Conservation (phyloP, 2,113 vertebrate genomes). For the Gnathonemus echidnorhynchus region DNA sequence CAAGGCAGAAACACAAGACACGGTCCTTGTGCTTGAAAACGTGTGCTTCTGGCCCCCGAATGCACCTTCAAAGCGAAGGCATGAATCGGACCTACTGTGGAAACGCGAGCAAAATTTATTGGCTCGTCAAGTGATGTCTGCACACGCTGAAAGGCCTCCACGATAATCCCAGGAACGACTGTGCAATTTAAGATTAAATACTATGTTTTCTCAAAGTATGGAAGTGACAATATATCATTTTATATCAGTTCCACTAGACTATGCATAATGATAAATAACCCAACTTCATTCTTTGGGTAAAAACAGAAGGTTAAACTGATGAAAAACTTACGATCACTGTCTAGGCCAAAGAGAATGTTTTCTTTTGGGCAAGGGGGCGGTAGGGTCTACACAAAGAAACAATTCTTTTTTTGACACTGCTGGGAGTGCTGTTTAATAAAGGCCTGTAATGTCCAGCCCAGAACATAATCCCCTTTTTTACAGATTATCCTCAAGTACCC, state of each 20-base stretch:
- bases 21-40: neutral
- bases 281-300: neutral
- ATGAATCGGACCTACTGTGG: neutral
- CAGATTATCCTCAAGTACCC: neutral
- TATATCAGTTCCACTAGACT: neutral
- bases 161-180: neutral
- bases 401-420: neutral
- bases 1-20: neutral
- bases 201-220: neutral
- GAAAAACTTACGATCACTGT: neutral
- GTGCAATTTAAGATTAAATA: neutral
- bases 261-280: neutral
- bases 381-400: neutral
- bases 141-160: neutral
- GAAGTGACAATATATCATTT: neutral
- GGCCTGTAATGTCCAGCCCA: neutral
- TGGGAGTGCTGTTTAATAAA: neutral
- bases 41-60: neutral
- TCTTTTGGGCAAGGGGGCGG: neutral
- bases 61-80: neutral
- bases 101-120: neutral
- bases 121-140: neutral
- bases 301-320: neutral
- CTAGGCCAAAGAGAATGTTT: neutral
- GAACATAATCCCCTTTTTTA: neutral